A percentile compares a stretch with the other conserved stretches of the same genome.
Evolutionary conservation across 1,140 invertebrate genomes (phyloP).

Genomic region (Amphibalanus amphitrite): DNA sequence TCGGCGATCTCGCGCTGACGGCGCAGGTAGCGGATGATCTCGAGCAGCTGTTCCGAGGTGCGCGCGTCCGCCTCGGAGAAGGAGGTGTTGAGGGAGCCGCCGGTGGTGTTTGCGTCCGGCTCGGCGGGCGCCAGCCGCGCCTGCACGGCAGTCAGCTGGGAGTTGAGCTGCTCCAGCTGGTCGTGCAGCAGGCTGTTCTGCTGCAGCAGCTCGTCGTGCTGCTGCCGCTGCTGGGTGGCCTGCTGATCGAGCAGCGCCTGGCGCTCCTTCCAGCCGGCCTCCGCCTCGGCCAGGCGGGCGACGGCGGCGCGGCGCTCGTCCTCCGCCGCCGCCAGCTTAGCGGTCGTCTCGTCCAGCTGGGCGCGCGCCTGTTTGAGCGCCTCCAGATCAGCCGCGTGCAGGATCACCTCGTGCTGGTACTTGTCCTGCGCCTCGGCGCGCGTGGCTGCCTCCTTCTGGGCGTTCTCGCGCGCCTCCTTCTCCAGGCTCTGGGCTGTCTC

Average conservation of each 20-base stretch:
- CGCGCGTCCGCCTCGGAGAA: conserved; percentile 25
- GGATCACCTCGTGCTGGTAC: conserved; percentile 66
- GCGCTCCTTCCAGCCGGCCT: conserved; percentile 23
- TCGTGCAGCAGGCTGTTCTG: conserved; percentile 61
- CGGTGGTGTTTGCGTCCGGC: neutral
- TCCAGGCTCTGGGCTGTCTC: neutral
- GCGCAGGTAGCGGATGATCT: conserved; percentile 71
- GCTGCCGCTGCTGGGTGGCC: conserved; percentile 13
- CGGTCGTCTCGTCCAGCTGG: conserved; percentile 4
- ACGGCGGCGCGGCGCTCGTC: neutral
- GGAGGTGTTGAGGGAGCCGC: conserved; percentile 9
- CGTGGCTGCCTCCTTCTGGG: neutral
- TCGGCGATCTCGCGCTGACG: conserved; percentile 75
- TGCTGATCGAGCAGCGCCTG: conserved; percentile 23
- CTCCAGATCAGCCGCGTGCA: conserved; percentile 60
- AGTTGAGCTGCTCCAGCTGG: conserved; percentile 64
- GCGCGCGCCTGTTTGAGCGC: conserved; percentile 26
- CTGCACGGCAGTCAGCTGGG: conserved; percentile 47
- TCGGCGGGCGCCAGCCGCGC: conserved; percentile 14
- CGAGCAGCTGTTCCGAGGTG: conserved; percentile 52
- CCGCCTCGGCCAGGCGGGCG: neutral
- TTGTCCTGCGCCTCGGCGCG: conserved; percentile 42
- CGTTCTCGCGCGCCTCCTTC: neutral
- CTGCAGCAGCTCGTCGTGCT: conserved; percentile 48
- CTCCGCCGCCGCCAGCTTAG: conserved; percentile 5